phyloP scores from a whole-genome alignment of 2,888 invertebrate species.

The Eupithecia centaureata region DNA sequence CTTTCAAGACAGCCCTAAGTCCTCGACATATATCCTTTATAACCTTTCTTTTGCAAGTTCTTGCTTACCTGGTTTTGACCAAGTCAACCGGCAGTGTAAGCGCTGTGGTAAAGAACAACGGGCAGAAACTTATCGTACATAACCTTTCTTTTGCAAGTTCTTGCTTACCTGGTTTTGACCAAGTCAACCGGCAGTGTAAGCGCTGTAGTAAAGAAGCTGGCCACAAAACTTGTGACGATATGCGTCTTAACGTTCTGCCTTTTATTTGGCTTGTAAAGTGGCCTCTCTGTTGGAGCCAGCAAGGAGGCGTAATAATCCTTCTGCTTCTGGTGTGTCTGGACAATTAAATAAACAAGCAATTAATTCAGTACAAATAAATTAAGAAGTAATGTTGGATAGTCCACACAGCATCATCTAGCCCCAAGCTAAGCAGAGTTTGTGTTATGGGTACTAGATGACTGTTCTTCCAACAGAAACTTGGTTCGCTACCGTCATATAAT shows the following conservation, averaged over 20 bases:
- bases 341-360: not conserved
- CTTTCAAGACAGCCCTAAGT: too few relatives aligned
- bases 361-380: too few relatives aligned
- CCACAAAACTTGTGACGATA: constrained; percentile 95
- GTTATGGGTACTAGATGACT: too few relatives aligned
- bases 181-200: constrained; percentile 98
- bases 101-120: constrained; percentile 94
- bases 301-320: not conserved
- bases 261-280: constrained; percentile 74
- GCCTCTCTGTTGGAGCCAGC: not conserved
- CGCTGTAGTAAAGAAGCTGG: constrained; percentile 95
- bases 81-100: constrained; percentile 98
- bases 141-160: not conserved
- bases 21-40: too few relatives aligned
- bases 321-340: not conserved
- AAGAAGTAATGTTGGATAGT: too few relatives aligned
- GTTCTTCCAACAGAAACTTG: too few relatives aligned
- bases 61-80: constrained; percentile 93
- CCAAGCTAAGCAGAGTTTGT: too few relatives aligned
- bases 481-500: too few relatives aligned
- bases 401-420: too few relatives aligned
- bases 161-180: constrained; percentile 93
- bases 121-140: too few relatives aligned
- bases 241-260: constrained; percentile 90
- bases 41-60: not conserved